Percentiles rank a stretch among this genome's conserved stretches.
Conservation (phyloP, 2,888 invertebrate genomes). For the Alviniconcha strummeri region DNA sequence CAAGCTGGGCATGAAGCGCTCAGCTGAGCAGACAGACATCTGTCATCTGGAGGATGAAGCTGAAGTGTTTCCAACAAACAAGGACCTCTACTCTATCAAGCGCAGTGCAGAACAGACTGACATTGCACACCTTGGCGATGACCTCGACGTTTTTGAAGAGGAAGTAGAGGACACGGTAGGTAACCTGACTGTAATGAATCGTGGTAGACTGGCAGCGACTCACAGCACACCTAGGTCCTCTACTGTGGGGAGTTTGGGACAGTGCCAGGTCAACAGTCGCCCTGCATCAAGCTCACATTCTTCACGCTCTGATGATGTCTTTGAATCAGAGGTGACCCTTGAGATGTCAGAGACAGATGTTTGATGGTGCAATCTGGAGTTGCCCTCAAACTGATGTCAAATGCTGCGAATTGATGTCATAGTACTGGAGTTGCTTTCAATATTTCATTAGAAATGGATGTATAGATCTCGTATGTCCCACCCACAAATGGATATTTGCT, state of each 20-base stretch:
- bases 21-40: constrained; percentile 21
- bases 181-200: neutral
- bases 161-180: constrained; percentile 38
- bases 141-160: constrained; percentile 51
- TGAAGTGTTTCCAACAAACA: constrained; percentile 27
- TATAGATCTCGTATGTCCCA: neutral
- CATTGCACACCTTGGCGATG: constrained; percentile 57
- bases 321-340: constrained; percentile 47
- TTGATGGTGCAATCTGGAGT: constrained; percentile 17
- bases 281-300: constrained; percentile 42
- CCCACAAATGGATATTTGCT: neutral
- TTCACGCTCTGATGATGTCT: constrained; percentile 51
- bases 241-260: constrained; percentile 30
- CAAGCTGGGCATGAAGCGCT: constrained; percentile 32
- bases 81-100: constrained; percentile 53
- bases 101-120: constrained; percentile 61
- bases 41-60: constrained; percentile 28
- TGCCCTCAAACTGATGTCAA: neutral
- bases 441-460: neutral
- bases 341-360: constrained; percentile 54
- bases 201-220: constrained; percentile 10
- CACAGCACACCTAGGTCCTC: neutral
- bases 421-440: neutral
- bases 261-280: constrained; percentile 26
- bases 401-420: neutral